Percentiles rank a stretch among this genome's conserved stretches.
Conservation (phyloP, 2,888 invertebrate species). For the Bruchidius siliquastri region DNA sequence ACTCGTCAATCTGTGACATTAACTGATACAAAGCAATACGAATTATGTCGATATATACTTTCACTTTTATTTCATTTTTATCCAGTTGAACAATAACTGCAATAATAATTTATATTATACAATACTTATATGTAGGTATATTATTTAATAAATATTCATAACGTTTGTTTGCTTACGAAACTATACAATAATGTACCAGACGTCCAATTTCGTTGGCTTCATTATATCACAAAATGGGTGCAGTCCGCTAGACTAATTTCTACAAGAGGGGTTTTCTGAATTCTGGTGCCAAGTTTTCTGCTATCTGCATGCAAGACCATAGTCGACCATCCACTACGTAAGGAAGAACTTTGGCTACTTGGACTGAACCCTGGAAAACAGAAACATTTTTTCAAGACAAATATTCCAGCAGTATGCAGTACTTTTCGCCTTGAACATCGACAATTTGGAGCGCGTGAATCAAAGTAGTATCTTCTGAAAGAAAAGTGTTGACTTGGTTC, state of each 20-base stretch:
- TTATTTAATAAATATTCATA: neutral
- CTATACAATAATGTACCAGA: neutral
- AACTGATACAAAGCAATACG: too few relatives aligned
- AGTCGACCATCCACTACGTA: conserved; percentile 41
- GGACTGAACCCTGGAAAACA: conserved; percentile 46
- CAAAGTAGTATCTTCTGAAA: too few relatives aligned
- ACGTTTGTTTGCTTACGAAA: neutral
- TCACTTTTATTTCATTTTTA: neutral
- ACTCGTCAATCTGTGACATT: too few relatives aligned
- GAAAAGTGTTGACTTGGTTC: too few relatives aligned
- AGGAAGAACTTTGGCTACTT: conserved; percentile 47
- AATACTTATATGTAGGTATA: neutral
- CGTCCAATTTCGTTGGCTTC: neutral
- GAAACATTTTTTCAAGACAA: conserved; percentile 3
- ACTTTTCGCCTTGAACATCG: neutral
- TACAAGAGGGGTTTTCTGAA: conserved; percentile 40
- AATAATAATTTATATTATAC: neutral
- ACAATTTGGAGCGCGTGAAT: too few relatives aligned
- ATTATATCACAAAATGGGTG: neutral
- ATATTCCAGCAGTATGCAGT: too few relatives aligned
- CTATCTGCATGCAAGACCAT: conserved; percentile 45
- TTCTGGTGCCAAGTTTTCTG: conserved; percentile 37
- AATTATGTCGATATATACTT: too few relatives aligned
- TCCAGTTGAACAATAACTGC: neutral
- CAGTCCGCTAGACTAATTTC: neutral